phyloP scores from a whole-genome alignment of 2,888 invertebrate genomes.

The Phlogophora meticulosa region DNA sequence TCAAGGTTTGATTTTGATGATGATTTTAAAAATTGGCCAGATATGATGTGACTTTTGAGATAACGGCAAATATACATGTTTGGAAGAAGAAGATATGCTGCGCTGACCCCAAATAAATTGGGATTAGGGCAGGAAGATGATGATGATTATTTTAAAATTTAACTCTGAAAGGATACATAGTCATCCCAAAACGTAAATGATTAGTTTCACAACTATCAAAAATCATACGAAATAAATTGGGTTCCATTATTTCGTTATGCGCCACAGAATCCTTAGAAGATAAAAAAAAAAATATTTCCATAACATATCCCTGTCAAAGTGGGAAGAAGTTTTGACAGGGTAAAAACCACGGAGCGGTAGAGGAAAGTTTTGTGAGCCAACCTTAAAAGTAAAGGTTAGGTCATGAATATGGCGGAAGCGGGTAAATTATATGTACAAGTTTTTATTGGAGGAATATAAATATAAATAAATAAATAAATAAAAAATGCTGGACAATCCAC shows the following conservation, averaged over 20 bases:
- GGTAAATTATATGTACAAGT: background rate
- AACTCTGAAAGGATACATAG: no score
- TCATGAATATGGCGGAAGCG: constrained; percentile 36
- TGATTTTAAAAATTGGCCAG: no score
- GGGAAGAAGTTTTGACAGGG: constrained; percentile 61
- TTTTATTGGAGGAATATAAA: background rate
- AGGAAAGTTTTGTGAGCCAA: constrained; percentile 37
- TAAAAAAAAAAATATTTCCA: constrained; percentile 46
- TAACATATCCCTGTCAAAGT: constrained; percentile 53
- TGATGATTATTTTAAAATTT: no score
- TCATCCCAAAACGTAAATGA: background rate
- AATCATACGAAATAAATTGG: background rate
- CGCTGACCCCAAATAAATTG: no score
- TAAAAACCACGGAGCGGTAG: constrained; percentile 41
- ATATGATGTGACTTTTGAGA: no score
- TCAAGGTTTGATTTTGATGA: no score
- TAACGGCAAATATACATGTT: no score
- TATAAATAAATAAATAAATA: no score
- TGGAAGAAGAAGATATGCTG: no score
- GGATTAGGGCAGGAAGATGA: no score
- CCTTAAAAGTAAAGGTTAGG: constrained; percentile 7
- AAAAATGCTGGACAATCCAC: no score
- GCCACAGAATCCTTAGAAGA: constrained; percentile 8
- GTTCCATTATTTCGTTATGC: background rate
- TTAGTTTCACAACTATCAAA: background rate